Evolutionary conservation across 2,888 invertebrate genomes (phyloP).

Genomic region (Pyrrhia umbra): DNA sequence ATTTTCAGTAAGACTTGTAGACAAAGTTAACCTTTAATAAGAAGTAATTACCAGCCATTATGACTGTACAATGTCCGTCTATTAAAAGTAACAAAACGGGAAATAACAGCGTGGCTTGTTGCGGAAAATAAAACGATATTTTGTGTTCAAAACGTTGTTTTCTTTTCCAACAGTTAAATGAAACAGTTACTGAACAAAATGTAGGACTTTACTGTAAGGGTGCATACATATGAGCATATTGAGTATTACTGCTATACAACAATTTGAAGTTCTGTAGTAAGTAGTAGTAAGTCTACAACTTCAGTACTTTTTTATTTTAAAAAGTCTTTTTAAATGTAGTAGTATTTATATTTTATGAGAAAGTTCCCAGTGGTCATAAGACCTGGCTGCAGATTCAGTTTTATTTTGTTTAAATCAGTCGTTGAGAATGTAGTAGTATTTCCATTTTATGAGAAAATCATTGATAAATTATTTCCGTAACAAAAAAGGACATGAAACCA

Average conservation of each 20-base stretch:
- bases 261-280: background rate
- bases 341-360: background rate
- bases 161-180: slow-evolving; percentile 33
- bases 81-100: slow-evolving; percentile 18
- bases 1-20: background rate
- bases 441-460: too few species aligned
- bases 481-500: too few species aligned
- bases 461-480: too few species aligned
- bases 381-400: too few species aligned
- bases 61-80: slow-evolving; percentile 6
- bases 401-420: too few species aligned
- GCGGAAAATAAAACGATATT: slow-evolving; percentile 38
- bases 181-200: slow-evolving; percentile 36
- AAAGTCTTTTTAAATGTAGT: background rate
- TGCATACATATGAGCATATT: background rate
- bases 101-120: slow-evolving; percentile 18
- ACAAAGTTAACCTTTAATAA: background rate
- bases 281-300: background rate
- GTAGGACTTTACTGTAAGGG: slow-evolving; percentile 28
- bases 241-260: background rate
- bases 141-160: slow-evolving; percentile 41
- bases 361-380: too few species aligned
- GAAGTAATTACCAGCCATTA: slow-evolving; percentile 10
- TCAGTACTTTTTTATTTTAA: too few species aligned
- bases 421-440: too few species aligned